Conservation (phyloP, 2,113 vertebrate species). For the Perca flavescens region DNA sequence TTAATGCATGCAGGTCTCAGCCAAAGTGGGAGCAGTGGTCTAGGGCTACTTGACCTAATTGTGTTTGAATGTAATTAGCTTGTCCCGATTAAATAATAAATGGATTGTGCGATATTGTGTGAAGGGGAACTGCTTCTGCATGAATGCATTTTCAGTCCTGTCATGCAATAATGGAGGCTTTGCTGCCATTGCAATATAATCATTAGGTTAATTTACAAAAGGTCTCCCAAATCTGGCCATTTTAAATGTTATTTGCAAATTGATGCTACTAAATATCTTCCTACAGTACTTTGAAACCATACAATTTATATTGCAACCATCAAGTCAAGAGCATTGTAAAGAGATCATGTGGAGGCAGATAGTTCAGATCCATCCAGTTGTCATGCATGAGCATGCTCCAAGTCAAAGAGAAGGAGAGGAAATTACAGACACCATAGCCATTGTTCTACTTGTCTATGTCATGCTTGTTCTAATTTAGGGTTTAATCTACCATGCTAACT, state of each 20-base stretch:
- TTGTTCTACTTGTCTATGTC: conserved; percentile 65
- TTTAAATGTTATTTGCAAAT: conserved; percentile 58
- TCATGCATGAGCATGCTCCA: conserved; percentile 83
- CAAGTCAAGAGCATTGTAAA: conserved; percentile 72
- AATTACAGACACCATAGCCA: conserved; percentile 74
- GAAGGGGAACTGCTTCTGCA: conserved; percentile 71
- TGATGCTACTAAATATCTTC: conserved; percentile 51
- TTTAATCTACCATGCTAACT: conserved; percentile 84
- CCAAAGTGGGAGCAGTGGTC: conserved; percentile 79
- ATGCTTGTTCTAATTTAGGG: conserved; percentile 79
- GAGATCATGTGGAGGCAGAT: conserved; percentile 70
- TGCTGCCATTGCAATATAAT: conserved; percentile 83
- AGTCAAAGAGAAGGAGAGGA: conserved; percentile 82
- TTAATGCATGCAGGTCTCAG: conserved; percentile 81
- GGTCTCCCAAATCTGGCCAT: conserved; percentile 76
- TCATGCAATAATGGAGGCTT: conserved; percentile 80
- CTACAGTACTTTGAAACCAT: conserved; percentile 71
- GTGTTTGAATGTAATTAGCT: conserved; percentile 72
- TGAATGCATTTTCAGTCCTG: conserved; percentile 75
- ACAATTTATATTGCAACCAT: conserved; percentile 82
- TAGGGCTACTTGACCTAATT: conserved; percentile 70
- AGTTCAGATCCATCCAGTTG: conserved; percentile 75
- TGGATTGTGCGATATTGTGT: conserved; percentile 68
- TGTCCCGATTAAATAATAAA: conserved; percentile 70
- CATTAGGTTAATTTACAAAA: conserved; percentile 66